Conservation (phyloP, 2,888 invertebrate genomes). For the Chrysopilus asiliformis region DNA sequence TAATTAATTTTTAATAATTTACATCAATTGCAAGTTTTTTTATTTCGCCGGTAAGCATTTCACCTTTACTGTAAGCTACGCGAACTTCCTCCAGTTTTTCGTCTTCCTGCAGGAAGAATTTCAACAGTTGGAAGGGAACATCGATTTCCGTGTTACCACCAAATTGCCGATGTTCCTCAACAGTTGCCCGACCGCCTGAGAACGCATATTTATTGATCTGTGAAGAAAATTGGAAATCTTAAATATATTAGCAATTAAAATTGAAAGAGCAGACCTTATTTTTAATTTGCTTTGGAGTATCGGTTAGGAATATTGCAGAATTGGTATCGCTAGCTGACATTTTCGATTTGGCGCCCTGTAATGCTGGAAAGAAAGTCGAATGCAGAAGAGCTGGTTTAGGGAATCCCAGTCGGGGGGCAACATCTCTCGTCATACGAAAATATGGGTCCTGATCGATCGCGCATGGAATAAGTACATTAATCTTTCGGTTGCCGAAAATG, state of each 20-base stretch:
- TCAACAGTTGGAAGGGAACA: constrained; percentile 86
- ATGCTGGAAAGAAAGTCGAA: constrained; percentile 79
- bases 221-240: constrained; percentile 9
- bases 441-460: constrained; percentile 99
- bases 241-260: constrained; percentile 3
- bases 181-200: constrained; percentile 86
- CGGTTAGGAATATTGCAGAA: constrained; percentile 89
- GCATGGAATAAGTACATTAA: constrained; percentile 72
- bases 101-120: constrained; percentile 92
- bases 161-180: constrained; percentile 78
- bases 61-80: constrained; percentile 43
- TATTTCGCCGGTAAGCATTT: constrained; percentile 84
- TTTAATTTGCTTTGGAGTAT: constrained; percentile 89
- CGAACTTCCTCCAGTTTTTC: constrained; percentile 60
- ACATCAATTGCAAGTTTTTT: constrained; percentile 79
- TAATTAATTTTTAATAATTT: constrained; percentile 4
- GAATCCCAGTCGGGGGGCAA: constrained; percentile 80
- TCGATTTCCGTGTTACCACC: constrained; percentile 97
- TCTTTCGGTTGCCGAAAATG: constrained; percentile 68
- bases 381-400: constrained; percentile 81
- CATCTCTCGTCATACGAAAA: constrained; percentile 97
- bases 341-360: constrained; percentile 95
- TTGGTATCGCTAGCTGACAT: constrained; percentile 96
- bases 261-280: constrained; percentile 54
- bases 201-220: constrained; percentile 93